Evolutionary conservation across 2,888 invertebrate genomes (phyloP).

Genomic region (Adineta ricciae): DNA sequence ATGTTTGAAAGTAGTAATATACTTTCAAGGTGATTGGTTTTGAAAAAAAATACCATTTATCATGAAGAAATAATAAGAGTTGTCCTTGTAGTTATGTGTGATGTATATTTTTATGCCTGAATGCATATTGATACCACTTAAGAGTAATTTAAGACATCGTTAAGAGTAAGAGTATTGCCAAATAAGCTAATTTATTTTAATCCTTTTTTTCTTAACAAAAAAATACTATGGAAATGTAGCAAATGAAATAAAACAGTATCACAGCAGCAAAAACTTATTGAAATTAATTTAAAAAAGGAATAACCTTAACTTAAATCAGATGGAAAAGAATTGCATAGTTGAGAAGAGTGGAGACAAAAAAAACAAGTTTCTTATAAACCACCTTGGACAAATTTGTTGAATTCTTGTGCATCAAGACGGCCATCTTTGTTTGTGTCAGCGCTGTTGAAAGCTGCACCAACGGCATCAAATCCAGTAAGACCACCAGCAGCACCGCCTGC

Average conservation of each 20-base stretch:
- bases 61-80: not conserved
- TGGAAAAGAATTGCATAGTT: not conserved
- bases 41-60: not conserved
- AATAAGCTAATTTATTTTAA: not conserved
- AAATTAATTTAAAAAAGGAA: not conserved
- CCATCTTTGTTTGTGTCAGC: constrained; percentile 3
- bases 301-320: not conserved
- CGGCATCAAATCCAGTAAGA: not conserved
- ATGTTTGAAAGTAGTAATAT: too few species aligned
- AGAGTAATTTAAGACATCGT: too few species aligned
- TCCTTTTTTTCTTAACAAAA: not conserved
- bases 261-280: not conserved
- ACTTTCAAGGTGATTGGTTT: not conserved
- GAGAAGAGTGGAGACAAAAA: not conserved
- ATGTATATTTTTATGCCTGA: not conserved
- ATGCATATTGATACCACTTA: not conserved
- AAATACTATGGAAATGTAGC: not conserved
- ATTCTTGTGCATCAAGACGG: not conserved
- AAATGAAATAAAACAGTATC: not conserved
- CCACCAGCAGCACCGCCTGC: not conserved
- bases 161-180: not conserved
- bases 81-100: not conserved
- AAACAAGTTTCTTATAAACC: not conserved
- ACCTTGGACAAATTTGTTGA: not conserved
- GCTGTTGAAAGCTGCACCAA: not conserved